These are phyloP conservation scores for Synanthedon tipuliformis DNA, from an alignment of 2,888 invertebrate species.

Conservation along the genomic window DNA sequence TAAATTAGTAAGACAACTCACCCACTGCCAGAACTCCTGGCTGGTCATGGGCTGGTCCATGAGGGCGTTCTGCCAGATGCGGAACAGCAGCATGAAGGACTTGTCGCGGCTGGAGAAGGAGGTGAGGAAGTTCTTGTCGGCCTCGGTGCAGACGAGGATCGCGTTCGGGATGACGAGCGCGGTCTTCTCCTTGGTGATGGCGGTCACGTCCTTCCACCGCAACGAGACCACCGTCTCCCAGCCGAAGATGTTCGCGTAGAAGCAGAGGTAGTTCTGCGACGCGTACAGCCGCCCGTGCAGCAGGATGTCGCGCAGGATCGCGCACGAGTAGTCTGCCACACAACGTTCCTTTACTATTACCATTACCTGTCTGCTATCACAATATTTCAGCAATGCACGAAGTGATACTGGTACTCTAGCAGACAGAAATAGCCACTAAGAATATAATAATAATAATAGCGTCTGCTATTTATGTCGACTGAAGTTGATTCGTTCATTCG, in stretches of 20 bases:
- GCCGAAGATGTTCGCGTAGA: constrained; percentile 97
- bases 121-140: constrained; percentile 92
- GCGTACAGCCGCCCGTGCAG: constrained; percentile 96
- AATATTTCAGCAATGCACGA: too few species aligned
- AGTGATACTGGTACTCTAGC: too few species aligned
- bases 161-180: constrained; percentile 89
- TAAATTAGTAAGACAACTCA: too few species aligned
- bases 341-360: too few species aligned
- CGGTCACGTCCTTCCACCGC: constrained; percentile 90
- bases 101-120: constrained; percentile 96
- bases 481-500: too few species aligned
- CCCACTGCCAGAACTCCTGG: constrained; percentile 90
- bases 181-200: constrained; percentile 95
- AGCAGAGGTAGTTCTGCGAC: constrained; percentile 94
- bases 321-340: constrained; percentile 92
- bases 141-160: constrained; percentile 84
- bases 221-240: constrained; percentile 93
- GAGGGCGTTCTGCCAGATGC: constrained; percentile 96
- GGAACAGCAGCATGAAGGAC: constrained; percentile 93
- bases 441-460: too few species aligned
- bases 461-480: too few species aligned
- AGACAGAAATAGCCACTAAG: too few species aligned
- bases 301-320: constrained; percentile 94
- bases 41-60: constrained; percentile 87
- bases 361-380: too few species aligned